Evolutionary conservation across 2,113 vertebrate genomes (phyloP).

Genomic region (Oenanthe oenanthe): DNA sequence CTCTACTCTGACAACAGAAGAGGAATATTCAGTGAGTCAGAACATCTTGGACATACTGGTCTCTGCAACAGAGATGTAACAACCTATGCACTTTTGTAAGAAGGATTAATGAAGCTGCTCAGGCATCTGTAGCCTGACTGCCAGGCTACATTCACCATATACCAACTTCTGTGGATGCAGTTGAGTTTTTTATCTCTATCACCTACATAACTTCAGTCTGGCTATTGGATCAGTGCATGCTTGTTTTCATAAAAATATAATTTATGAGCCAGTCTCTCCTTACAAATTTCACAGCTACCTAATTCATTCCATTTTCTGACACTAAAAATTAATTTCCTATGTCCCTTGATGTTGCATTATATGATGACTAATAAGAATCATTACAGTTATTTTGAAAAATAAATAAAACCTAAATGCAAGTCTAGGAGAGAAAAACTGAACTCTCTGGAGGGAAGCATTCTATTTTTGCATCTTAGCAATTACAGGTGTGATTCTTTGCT

Average conservation of each 20-base stretch:
- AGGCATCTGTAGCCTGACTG: not conserved
- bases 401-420: not conserved
- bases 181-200: not conserved
- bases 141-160: not conserved
- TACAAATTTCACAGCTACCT: not conserved
- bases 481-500: not conserved
- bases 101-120: not conserved
- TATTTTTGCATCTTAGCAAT: not conserved
- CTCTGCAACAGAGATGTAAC: not conserved
- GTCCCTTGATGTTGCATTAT: not conserved
- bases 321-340: slow-evolving; percentile 24
- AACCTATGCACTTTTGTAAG: not conserved
- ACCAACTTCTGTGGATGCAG: not conserved
- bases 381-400: not conserved
- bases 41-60: not conserved
- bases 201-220: not conserved
- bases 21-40: not conserved
- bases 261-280: not conserved
- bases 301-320: slow-evolving; percentile 7
- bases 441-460: not conserved
- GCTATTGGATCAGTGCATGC: not conserved
- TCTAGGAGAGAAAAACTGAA: not conserved
- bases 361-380: slow-evolving; percentile 9
- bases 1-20: not conserved
- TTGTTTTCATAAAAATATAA: not conserved